Base-by-base conservation (phyloP, 2,113 vertebrate species). In the Chinchilla lanigera region DNA sequence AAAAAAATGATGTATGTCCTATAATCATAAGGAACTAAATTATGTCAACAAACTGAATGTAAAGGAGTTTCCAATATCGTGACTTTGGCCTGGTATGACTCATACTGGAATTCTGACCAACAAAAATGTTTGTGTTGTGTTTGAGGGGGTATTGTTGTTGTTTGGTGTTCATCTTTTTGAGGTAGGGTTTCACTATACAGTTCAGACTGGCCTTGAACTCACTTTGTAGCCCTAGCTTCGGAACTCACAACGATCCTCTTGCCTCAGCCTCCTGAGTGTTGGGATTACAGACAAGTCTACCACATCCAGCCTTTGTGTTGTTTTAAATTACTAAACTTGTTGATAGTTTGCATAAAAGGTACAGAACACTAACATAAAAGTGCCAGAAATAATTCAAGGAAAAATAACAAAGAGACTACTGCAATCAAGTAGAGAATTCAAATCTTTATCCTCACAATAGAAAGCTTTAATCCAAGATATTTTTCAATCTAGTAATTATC, bases 401-500 rank as follows among this genome's bases (percentile, higher is more conserved):
- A 50, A 28, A 67, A 28, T 73, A 75, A 58, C 5, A 93, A 26
- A 88, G 38, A 20, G 33, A 86, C 30, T 54, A 13, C 4, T 19
- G 58, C 67, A 60, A 77, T 41, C 12, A 86, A 83, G 69, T 47
- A 73, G 13, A 84, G 26, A 88, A 82, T 69, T 87, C 81, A 93
- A 75, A 90, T 22, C 1, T 69, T 86, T 81, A 82, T 6, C 52
- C 47, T 63, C 67, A 86, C 3, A 83, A 47, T 7, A 22, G 35
- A 69, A 41, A 47, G 11, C 30, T 85, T 54, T 65, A 61, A 50
- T 47, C 14, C 41, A 78, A 80, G 33, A 19, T 12, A 90, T 82
- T 65, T 93, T 90, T 83, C 24, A 75, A 61, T 85, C 12, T 86
- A 17, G 54, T 67, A 89, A 85, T 58, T 93, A 81, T 38, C 86